phyloP scores from a whole-genome alignment of 2,797 vertebrate species.

The Takifugu rubripes region DNA sequence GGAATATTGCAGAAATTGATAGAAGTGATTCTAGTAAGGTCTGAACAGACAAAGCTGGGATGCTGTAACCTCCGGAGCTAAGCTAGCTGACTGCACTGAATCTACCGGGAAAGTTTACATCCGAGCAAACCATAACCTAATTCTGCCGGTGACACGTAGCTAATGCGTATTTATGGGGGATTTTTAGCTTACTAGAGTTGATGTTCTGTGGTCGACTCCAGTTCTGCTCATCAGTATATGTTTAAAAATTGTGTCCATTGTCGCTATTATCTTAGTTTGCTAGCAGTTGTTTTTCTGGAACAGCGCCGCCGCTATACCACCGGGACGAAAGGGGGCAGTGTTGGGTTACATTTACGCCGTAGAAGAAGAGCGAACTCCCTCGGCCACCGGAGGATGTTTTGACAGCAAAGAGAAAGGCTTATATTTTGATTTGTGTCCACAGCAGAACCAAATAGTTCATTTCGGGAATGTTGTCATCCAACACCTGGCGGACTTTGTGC shows the following conservation, averaged over 20 bases:
- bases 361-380: constrained; percentile 38
- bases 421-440: background rate
- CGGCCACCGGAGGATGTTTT: constrained; percentile 4
- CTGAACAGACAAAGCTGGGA: constrained; percentile 29
- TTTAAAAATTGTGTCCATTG: constrained; percentile 7
- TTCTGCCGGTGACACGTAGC: background rate
- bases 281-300: constrained; percentile 30
- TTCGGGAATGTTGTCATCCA: constrained; percentile 44
- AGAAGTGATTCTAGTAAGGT: background rate
- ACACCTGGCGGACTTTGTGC: constrained; percentile 22
- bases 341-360: fast-evolving
- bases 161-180: fast-evolving
- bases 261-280: constrained; percentile 28
- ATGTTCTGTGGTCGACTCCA: constrained; percentile 17
- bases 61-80: constrained; percentile 38
- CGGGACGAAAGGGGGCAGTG: constrained; percentile 32
- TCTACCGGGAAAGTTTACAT: constrained; percentile 24
- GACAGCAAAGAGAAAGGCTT: background rate
- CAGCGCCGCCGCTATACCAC: constrained; percentile 10
- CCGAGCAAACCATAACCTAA: background rate
- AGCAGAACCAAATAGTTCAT: background rate
- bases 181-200: constrained; percentile 40
- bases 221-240: constrained; percentile 2
- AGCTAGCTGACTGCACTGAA: constrained; percentile 21
- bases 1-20: background rate